Evolutionary conservation across 2,113 vertebrate species (phyloP).

Genomic region (Chionomys nivalis): DNA sequence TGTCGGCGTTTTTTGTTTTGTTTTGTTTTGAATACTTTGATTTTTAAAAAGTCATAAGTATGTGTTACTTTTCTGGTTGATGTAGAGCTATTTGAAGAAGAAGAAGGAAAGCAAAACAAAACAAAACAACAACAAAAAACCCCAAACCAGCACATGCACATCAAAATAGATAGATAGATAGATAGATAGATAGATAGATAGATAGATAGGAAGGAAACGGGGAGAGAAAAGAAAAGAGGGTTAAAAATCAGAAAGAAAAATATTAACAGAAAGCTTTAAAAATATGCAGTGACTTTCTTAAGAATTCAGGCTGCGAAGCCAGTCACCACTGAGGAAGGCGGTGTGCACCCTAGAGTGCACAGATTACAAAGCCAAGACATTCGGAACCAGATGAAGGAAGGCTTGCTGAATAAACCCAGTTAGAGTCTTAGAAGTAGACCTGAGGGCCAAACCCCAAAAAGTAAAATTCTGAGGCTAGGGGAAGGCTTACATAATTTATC

Average conservation of each 20-base stretch:
- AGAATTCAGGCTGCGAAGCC: neutral
- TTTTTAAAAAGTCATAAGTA: conserved; percentile 41
- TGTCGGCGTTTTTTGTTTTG: neutral
- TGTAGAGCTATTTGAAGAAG: conserved; percentile 40
- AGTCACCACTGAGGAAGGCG: neutral
- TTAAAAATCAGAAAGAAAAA: neutral
- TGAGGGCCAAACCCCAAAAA: neutral
- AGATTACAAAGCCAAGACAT: neutral
- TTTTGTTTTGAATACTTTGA: conserved; percentile 24
- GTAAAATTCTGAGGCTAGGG: neutral
- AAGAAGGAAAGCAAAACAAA: neutral
- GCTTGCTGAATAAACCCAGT: conserved; percentile 33
- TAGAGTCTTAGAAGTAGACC: conserved; percentile 2
- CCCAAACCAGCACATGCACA: neutral
- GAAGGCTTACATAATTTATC: neutral
- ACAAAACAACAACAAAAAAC: too few species aligned
- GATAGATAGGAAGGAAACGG: neutral
- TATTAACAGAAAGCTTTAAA: conserved; percentile 41
- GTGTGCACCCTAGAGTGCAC: fast-evolving
- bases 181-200: neutral
- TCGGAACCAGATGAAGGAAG: neutral
- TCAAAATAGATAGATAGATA: neutral
- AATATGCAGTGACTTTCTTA: neutral
- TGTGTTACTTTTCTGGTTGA: neutral
- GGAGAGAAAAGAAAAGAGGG: neutral